Percentiles rank a stretch among this genome's conserved stretches.
Conservation (phyloP, 2,113 vertebrate species). For the Rhynchopsitta pachyrhyncha region DNA sequence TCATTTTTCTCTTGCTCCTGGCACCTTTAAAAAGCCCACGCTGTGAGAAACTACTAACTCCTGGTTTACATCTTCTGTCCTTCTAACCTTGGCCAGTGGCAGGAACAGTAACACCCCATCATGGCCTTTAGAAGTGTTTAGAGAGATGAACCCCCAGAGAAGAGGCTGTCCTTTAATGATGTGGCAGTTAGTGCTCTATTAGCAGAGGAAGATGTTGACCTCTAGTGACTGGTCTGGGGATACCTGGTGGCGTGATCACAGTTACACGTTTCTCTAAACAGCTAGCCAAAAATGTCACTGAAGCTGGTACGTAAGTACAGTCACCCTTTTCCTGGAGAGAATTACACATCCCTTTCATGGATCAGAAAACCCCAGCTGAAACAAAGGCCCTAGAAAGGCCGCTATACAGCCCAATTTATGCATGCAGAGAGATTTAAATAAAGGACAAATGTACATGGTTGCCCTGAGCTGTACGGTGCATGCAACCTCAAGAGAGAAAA, state of each 20-base stretch:
- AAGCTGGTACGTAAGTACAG: neutral
- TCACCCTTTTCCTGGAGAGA: neutral
- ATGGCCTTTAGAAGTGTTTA: neutral
- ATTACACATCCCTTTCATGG: neutral
- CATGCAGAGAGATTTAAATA: neutral
- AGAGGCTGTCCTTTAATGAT: neutral
- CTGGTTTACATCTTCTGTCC: neutral
- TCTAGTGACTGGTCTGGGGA: conserved; percentile 43
- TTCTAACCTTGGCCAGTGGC: neutral
- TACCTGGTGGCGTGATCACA: neutral
- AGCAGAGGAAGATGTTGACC: conserved; percentile 35
- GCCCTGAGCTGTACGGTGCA: neutral
- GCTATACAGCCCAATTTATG: neutral
- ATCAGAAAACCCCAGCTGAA: neutral
- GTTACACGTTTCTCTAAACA: neutral
- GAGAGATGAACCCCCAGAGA: neutral
- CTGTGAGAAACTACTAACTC: neutral
- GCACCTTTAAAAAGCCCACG: neutral
- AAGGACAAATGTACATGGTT: neutral
- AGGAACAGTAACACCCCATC: neutral
- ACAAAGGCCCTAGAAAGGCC: neutral
- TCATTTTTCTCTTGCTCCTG: neutral
- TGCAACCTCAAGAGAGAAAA: neutral
- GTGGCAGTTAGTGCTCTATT: neutral
- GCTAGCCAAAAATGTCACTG: neutral